Percentiles rank a stretch among this genome's conserved stretches.
Conservation (phyloP, 2,113 vertebrate genomes). For the Lampris megalopsis region DNA sequence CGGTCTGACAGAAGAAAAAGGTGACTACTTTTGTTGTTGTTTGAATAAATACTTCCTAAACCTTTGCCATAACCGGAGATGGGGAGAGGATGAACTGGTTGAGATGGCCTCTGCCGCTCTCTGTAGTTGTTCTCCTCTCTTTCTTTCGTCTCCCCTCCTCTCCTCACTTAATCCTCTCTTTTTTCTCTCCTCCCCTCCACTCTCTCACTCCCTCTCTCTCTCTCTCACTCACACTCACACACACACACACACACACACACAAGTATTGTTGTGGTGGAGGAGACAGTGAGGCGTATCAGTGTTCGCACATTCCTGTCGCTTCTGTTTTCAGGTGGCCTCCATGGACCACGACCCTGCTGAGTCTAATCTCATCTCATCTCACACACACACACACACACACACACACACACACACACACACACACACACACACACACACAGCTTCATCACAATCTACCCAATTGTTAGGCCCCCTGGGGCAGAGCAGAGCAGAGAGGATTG, state of each 20-base stretch:
- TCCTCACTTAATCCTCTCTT: background rate
- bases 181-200: background rate
- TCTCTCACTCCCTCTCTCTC: background rate
- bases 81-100: background rate
- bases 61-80: background rate
- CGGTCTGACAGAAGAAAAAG: no score
- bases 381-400: conserved; percentile 33
- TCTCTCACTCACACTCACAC: background rate
- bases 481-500: conserved; percentile 33
- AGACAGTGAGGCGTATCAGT: conserved; percentile 49
- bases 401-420: conserved; percentile 37
- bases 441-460: conserved; percentile 1
- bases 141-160: no score
- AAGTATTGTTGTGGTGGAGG: conserved; percentile 47
- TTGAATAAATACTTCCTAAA: conserved; percentile 10
- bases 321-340: conserved; percentile 70
- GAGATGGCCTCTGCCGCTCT: background rate
- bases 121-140: background rate
- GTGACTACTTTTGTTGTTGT: no score
- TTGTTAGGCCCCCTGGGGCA: conserved; percentile 4
- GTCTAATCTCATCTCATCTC: conserved; percentile 71
- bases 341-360: conserved; percentile 41
- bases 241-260: background rate
- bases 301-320: conserved; percentile 71
- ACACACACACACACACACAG: conserved; percentile 2